Base-by-base conservation (phyloP, 2,888 invertebrate species). In the Phortica okadai region DNA sequence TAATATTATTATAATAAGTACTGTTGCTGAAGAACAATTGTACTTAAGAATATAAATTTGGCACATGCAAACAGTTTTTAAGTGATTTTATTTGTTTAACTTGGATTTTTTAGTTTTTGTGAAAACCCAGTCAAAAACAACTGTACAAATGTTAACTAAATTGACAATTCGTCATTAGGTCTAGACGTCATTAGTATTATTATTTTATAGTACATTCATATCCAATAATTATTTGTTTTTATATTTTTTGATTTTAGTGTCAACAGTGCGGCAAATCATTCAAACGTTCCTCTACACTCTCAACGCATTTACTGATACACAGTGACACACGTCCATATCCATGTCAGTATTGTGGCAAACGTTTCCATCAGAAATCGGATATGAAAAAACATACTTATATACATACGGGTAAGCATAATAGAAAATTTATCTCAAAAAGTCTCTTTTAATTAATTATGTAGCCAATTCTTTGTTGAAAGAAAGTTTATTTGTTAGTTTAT, bases 321-420 rank as follows among this genome's bases (percentile, higher is more conserved):
- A 98, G 97, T 79, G 98, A 98, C 92, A 99, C 98, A 62, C 93
- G 98, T 87, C 99, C 99, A 4, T 99, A 99, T 92, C 98, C 99
- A n/a, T 99, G 99, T 91, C 97, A 97, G 91, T 99, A 97, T 92
- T 99, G 99, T 91, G 92, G 92, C 77, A 92, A 92, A 80, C 89
- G 92, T 73, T 92, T 92, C 82, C 92, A 92, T 82, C 92, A 92
- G 73, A 92, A 92, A 84, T 92, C 92, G 77, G 99, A 99, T 92
- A 99, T 99, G 99, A 99, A 99, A 93, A 99, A 99, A 90, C 99
- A 99, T 92, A 99, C 99, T n/a, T 99, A 99, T 90, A 99, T 96
- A 82, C 96, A 62, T 21, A 97, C 96, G 85, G 96, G 96, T 96
- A 89, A 94, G 95, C 93, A 80, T 41, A 77, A 44, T 6, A 6